These are phyloP conservation scores for Serilophus lunatus DNA, from an alignment of 2,113 vertebrate genomes.

Conservation along the genomic window DNA sequence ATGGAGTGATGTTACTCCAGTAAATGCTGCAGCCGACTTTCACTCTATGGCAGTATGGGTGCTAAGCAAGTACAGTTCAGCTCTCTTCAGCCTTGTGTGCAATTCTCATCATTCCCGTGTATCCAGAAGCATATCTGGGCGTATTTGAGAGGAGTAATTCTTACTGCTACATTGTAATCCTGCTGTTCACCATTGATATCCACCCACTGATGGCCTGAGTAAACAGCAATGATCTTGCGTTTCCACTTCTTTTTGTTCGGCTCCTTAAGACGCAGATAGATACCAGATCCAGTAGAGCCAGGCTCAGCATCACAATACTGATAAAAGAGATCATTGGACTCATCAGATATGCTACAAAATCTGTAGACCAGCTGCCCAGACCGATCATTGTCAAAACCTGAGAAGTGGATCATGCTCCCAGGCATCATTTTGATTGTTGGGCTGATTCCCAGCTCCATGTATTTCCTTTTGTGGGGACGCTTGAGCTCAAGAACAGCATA, in stretches of 20 bases:
- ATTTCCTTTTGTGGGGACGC: conserved; percentile 83
- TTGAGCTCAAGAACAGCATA: conserved; percentile 93
- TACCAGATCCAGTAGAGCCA: conserved; percentile 90
- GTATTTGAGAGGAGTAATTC: conserved; percentile 94
- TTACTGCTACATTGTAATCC: conserved; percentile 96
- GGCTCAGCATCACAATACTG: conserved; percentile 93
- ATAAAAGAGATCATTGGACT: conserved; percentile 90
- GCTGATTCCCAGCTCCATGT: conserved; percentile 91
- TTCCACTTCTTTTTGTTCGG: conserved; percentile 88
- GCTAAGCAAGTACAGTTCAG: neutral
- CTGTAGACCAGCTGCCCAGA: conserved; percentile 89
- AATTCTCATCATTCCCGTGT: conserved; percentile 82
- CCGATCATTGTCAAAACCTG: conserved; percentile 91
- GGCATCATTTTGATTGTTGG: conserved; percentile 86
- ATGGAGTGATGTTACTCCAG: neutral
- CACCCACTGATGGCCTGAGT: conserved; percentile 94
- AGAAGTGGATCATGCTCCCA: conserved; percentile 93
- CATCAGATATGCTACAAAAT: conserved; percentile 92
- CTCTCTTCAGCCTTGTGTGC: conserved; percentile 73
- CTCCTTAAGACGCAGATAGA: conserved; percentile 94
- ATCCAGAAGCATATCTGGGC: conserved; percentile 97
- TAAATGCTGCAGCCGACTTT: neutral
- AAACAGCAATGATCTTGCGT: conserved; percentile 92
- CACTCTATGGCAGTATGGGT: neutral
- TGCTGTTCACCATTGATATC: conserved; percentile 85